phyloP scores from a whole-genome alignment of 2,888 invertebrate genomes.

The Pilophorus perplexus region DNA sequence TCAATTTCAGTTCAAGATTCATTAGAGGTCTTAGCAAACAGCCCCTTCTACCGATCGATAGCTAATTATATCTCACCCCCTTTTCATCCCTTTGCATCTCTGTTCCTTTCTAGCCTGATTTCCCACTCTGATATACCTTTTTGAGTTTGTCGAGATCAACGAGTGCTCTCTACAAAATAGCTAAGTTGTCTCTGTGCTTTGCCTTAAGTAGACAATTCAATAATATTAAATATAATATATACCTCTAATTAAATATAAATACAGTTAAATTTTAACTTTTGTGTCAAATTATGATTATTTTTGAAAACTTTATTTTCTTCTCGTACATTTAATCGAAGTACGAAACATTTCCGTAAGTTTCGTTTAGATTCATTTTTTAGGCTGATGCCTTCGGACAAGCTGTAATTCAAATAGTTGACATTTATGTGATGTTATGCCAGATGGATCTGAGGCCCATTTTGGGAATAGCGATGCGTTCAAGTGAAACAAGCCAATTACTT shows the following conservation, averaged over 20 bases:
- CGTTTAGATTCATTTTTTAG: neutral
- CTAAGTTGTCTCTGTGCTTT: no score
- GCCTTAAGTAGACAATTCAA: no score
- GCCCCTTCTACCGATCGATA: slow-evolving; percentile 26
- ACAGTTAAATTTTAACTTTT: no score
- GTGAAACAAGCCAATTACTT: slow-evolving; percentile 38
- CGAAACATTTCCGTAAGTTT: neutral
- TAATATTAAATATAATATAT: no score
- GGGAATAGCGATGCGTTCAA: slow-evolving; percentile 29
- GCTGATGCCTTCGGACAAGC: neutral
- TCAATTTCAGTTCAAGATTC: slow-evolving; percentile 38
- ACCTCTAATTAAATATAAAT: no score
- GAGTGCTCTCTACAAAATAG: no score
- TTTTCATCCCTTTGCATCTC: no score
- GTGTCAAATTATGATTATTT: no score
- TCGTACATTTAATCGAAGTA: neutral
- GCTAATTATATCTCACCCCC: slow-evolving; percentile 32
- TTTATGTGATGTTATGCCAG: slow-evolving; percentile 24
- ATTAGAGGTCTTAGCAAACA: slow-evolving; percentile 38
- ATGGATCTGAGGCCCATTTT: slow-evolving; percentile 10
- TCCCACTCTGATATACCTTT: no score
- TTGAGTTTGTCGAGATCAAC: no score
- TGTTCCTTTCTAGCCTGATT: no score
- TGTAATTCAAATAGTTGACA: slow-evolving; percentile 22
- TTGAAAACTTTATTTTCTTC: no score